A percentile compares a stretch with the other conserved stretches of the same genome.
phyloP scores from a whole-genome alignment of 2,888 invertebrate genomes.

The Stenoptilia bipunctidactyla region DNA sequence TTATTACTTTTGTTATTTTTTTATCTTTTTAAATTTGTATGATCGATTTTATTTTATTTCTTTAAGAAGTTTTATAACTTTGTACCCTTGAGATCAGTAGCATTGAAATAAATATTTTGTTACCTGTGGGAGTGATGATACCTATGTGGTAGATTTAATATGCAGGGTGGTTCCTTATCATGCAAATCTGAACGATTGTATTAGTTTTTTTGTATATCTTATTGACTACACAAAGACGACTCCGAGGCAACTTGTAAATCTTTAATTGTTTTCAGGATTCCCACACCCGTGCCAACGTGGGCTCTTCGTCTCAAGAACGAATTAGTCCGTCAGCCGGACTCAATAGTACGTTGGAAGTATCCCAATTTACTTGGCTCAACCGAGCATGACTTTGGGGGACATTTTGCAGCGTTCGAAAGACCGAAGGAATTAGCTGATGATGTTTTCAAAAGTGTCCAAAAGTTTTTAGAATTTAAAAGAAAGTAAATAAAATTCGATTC shows the following conservation, averaged over 20 bases:
- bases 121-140: no score
- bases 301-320: constrained; percentile 81
- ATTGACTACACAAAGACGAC: background rate
- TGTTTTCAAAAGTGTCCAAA: constrained; percentile 55
- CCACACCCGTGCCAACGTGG: constrained; percentile 78
- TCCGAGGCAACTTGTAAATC: constrained; percentile 1
- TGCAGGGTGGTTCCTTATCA: no score
- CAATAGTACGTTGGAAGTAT: constrained; percentile 72
- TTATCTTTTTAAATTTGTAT: no score
- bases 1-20: no score
- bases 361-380: constrained; percentile 76
- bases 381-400: constrained; percentile 78
- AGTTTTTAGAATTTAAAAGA: constrained; percentile 20
- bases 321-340: constrained; percentile 71
- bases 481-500: constrained; percentile 13
- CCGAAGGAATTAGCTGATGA: constrained; percentile 79
- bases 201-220: no score
- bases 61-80: no score
- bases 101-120: no score
- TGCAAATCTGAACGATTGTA: no score
- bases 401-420: constrained; percentile 87
- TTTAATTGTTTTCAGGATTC: constrained; percentile 62
- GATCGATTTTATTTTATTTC: no score
- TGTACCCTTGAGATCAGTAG: no score
- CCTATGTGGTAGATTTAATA: no score